Percentiles rank a stretch among this genome's conserved stretches.
Conservation (phyloP, 64 coral and sea anemone species). For the Orbicella faveolata region DNA sequence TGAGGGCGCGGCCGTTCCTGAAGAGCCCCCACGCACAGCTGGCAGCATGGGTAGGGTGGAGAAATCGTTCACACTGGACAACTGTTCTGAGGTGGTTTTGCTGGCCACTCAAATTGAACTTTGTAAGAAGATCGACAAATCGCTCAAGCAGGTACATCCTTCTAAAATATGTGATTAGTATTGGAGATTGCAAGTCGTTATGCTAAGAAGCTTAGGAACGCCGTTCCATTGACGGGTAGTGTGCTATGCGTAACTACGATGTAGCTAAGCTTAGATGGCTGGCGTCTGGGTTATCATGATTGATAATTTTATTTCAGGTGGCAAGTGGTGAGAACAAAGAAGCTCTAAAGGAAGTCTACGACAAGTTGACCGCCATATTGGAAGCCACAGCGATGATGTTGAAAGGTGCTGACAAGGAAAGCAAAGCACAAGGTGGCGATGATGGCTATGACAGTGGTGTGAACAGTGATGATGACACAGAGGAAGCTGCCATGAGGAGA, state of each 20-base stretch:
- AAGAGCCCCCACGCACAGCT: constrained; percentile 24
- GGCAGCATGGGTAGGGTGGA: constrained; percentile 50
- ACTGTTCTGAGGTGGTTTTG: constrained; percentile 70
- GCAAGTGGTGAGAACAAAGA: constrained; percentile 46
- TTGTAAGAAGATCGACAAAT: constrained; percentile 68
- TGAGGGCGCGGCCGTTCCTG: constrained; percentile 15
- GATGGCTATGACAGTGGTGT: constrained; percentile 16
- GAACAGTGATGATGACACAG: constrained; percentile 28
- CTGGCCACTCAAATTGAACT: constrained; percentile 81
- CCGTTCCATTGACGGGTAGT: no score
- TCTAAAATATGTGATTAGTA: no score
- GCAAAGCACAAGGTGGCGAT: not conserved
- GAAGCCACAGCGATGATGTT: constrained; percentile 70
- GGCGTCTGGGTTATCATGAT: no score
- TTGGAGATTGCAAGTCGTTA: no score
- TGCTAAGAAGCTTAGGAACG: no score
- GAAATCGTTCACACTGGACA: constrained; percentile 68
- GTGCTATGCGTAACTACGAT: no score
- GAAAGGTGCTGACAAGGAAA: constrained; percentile 35
- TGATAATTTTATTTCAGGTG: not conserved
- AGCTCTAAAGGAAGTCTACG: constrained; percentile 46
- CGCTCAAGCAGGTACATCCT: constrained; percentile 39
- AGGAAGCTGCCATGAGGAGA: constrained; percentile 18
- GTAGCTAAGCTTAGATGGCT: no score
- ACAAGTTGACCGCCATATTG: constrained; percentile 62